These are phyloP conservation scores for Drosophila watanabei DNA, from an alignment of 1,140 invertebrate species.

Conservation along the genomic window DNA sequence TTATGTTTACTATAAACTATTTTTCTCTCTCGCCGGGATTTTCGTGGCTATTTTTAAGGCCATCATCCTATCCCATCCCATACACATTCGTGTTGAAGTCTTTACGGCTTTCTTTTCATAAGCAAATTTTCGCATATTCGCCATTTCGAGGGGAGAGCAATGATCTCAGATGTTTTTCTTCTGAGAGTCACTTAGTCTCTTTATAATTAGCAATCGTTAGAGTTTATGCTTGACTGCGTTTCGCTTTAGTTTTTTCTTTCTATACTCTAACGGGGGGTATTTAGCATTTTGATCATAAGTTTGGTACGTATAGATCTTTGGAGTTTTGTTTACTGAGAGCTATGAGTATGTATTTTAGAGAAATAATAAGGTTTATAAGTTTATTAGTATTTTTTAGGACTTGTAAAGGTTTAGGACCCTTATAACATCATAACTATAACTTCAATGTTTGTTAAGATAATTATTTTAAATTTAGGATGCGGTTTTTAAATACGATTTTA, in stretches of 20 bases:
- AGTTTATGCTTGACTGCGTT: slow-evolving; percentile 76
- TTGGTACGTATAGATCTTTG: not conserved
- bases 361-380: not conserved
- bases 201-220: slow-evolving; percentile 82
- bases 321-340: rapidly evolving
- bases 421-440: not conserved
- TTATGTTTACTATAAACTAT: slow-evolving; percentile 2
- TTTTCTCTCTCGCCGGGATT: slow-evolving; percentile 7
- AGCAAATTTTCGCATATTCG: slow-evolving; percentile 35
- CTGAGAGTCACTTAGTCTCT: slow-evolving; percentile 51
- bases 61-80: slow-evolving; percentile 10
- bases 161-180: slow-evolving; percentile 44
- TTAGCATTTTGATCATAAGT: not conserved
- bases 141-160: slow-evolving; percentile 27
- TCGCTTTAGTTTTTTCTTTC: slow-evolving; percentile 52
- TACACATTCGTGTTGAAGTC: slow-evolving; percentile 20
- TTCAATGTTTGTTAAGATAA: not conserved
- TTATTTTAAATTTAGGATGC: not conserved
- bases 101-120: slow-evolving; percentile 42
- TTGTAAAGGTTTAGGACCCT: not conserved
- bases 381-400: not conserved
- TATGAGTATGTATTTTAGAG: not conserved
- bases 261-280: slow-evolving; percentile 18
- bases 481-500: not conserved
- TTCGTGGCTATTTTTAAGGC: slow-evolving; percentile 22